Evolutionary conservation across 2,797 vertebrate genomes (phyloP), one percentile per base, ranked within the genome.

Genomic region (Ctenopoma multispine): DNA sequence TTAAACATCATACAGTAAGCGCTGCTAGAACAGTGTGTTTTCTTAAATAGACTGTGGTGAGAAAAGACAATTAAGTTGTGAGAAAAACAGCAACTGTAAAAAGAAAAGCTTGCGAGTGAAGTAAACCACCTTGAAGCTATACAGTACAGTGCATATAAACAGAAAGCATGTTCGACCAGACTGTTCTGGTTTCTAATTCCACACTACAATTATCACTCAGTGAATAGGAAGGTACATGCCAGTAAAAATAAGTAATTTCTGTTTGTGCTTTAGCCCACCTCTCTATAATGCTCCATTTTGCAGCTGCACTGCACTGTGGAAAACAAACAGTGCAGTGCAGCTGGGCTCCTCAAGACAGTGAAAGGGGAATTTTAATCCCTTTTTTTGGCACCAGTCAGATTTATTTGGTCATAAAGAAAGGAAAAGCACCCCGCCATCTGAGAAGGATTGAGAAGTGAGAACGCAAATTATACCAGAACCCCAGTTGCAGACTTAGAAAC

Each of bases 331-430:
- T 70, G 65, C 77, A 63, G 66, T 93, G 91, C 93, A 95, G 94
- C 94, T 95, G 94, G 93, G 90, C 85, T 93, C 90, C 91, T 84
- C 90, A 92, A 93, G 89, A 94, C 87, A 90, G 93, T 75, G 67
- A 92, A 92, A 87, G 89, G 91, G 93, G 94, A 94, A 95, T 95
- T 95, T 94, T 94, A 94, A 95, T 94, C 91, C 93, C 65, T 87
- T 72, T 79, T 63, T 93, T 92, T 94, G 93, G 93, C 92, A 92
- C 85, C 67, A 61, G 83, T 86, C 76, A 91, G 92, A 94, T 95
- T 94, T 94, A 95, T 94, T 92, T 90, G 89, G 89, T 94, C 93
- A 89, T 93, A 93, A 94, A 93, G 82, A 87, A 86, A 88, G 82
- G 84, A 91, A 91, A 91, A 90, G 84, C 86, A 85, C 76, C 77